Evolutionary conservation across 2,888 invertebrate genomes (phyloP), one percentile per base, ranked within the genome.

Genomic region (Prenolepis imparis): DNA sequence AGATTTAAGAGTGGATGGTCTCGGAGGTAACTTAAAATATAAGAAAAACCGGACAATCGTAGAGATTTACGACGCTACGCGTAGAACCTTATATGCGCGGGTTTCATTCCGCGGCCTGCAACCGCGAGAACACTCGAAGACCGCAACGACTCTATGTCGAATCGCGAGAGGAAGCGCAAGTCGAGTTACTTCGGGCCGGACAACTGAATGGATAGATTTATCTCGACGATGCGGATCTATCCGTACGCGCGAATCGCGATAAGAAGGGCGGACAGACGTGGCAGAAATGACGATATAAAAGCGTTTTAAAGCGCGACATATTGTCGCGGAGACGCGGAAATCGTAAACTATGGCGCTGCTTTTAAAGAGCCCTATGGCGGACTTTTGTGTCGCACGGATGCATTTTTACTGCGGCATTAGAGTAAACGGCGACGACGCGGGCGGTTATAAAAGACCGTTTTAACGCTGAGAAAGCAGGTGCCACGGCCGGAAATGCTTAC

Each of bases 1-100:
- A 70, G 70, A 80, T 80, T 80, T 70, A 80, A 70, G 59, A 57
- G 82, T 64, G 82, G 82, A 48, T 36, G 63, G 63, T 44, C 57
- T 70, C 59, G 39, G n/a, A 18, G 59, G 12, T 80, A 80, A 80
- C 70, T 70, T 44, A 80, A 78, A 52, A 80, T 70, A 59, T 44
- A 59, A 70, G 59, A 70, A 70, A 32, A 32, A n/a, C 15, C n/a
- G 32, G 52, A 24, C 78, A 78, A 78, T 78, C 78, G 78, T 59
- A 18, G 24, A 80, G 78, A 80, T 80, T 80, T 80, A 80, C 36
- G 78, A 57, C 57, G 32, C 4, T 57, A 24, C 18, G 18, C 41
- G 67, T n/a, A n/a, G 32, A 52, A n/a, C 24, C 24, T 66, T 52
- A 52, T 52, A 18, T 24, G 74, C 21, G 44, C 57, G 15, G 21